Conservation (phyloP, 1,140 invertebrate genomes). For the Caerostris darwini region DNA sequence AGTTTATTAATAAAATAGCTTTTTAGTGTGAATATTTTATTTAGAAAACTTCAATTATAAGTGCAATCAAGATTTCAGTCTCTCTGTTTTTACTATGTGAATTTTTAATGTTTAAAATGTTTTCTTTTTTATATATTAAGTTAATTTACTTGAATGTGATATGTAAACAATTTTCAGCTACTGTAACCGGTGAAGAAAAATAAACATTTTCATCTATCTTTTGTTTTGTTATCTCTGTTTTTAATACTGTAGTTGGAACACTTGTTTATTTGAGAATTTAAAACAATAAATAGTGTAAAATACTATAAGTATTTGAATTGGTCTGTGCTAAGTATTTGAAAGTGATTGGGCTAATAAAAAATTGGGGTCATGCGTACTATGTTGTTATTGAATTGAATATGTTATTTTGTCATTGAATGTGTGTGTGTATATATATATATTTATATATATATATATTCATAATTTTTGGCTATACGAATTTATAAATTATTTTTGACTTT, state of each 20-base stretch:
- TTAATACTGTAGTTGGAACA: not conserved
- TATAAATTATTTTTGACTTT: no score
- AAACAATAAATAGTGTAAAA: no score
- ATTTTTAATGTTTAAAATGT: not conserved
- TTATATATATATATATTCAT: no score
- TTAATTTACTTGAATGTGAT: not conserved
- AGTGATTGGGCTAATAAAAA: no score
- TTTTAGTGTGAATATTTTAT: not conserved
- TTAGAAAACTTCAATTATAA: not conserved
- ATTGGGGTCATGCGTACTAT: no score
- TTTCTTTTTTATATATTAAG: not conserved
- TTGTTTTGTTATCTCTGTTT: not conserved
- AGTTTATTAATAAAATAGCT: not conserved
- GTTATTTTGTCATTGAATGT: no score
- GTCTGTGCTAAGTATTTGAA: no score
- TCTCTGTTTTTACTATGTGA: not conserved
- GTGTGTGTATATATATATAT: no score
- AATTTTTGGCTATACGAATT: no score
- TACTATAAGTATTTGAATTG: no score
- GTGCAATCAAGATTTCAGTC: not conserved
- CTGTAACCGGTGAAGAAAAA: not conserved
- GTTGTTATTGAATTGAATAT: no score
- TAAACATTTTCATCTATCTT: not conserved
- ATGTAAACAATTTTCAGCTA: constrained; percentile 3
- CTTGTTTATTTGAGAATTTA: not conserved